phyloP scores from a whole-genome alignment of 2,113 vertebrate species.

The Erythrocercus mccallii region DNA sequence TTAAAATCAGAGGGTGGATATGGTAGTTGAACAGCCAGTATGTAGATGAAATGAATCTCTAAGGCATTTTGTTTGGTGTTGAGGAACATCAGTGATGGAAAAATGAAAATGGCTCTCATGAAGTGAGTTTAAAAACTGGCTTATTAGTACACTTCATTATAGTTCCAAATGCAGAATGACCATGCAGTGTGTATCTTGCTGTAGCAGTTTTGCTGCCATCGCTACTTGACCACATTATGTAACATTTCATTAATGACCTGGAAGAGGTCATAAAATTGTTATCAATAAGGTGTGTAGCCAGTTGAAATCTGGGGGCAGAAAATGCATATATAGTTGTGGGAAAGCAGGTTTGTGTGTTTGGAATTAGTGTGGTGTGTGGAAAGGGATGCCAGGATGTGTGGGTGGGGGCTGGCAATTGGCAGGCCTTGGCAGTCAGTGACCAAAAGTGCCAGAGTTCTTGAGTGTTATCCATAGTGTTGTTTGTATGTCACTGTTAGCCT shows the following conservation, averaged over 20 bases:
- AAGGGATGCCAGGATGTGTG: not conserved
- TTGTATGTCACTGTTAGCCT: not conserved
- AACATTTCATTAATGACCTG: not conserved
- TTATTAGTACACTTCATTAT: not conserved
- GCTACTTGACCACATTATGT: not conserved
- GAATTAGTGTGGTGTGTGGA: not conserved
- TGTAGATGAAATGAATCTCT: not conserved
- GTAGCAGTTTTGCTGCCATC: not conserved
- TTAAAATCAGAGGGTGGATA: not conserved
- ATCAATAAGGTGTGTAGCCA: not conserved
- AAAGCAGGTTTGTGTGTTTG: not conserved
- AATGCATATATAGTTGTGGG: not conserved
- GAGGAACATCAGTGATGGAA: not conserved
- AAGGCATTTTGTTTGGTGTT: not conserved
- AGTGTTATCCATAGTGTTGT: rapidly evolving
- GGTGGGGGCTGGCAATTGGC: not conserved
- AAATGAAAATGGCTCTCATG: not conserved
- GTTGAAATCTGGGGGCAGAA: not conserved
- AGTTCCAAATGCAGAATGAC: not conserved
- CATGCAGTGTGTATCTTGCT: not conserved
- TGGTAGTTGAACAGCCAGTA: not conserved
- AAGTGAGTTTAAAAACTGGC: not conserved
- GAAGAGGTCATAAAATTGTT: not conserved
- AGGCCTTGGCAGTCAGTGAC: not conserved
- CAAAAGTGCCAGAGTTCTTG: rapidly evolving